phyloP scores from a whole-genome alignment of 2,797 vertebrate species.

The Phoebastria nigripes region DNA sequence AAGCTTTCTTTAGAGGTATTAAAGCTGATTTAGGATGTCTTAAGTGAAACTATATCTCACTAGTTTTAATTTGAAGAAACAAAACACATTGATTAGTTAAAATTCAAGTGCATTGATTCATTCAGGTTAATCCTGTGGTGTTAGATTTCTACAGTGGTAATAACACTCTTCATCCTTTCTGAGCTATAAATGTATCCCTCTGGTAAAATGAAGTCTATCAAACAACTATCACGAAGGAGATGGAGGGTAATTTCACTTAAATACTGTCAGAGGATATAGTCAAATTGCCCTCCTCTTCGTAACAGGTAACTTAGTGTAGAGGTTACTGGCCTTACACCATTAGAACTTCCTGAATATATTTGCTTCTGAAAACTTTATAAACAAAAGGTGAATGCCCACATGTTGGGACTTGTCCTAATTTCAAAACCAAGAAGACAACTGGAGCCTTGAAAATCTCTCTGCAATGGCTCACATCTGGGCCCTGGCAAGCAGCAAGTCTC shows the following conservation, averaged over 20 bases:
- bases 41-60: not conserved
- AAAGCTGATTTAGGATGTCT: not conserved
- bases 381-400: not conserved
- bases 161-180: not conserved
- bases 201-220: conserved; percentile 17
- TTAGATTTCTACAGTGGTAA: conserved; percentile 4
- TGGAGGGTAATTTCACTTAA: conserved; percentile 1
- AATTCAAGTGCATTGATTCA: conserved; percentile 7
- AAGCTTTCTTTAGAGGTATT: not conserved
- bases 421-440: not conserved
- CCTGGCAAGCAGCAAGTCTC: not conserved
- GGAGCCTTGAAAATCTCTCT: not conserved
- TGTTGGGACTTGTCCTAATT: not conserved
- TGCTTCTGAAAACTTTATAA: not conserved
- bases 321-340: not conserved
- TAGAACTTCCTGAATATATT: not conserved
- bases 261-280: not conserved
- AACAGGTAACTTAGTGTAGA: not conserved
- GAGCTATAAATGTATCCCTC: not conserved
- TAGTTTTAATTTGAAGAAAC: conserved; percentile 39
- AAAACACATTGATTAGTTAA: conserved; percentile 9
- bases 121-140: conserved; percentile 6
- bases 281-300: not conserved
- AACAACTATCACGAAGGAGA: not conserved
- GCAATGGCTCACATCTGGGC: not conserved